Conservation (phyloP, 2,113 vertebrate genomes). For the Camelus bactrianus region DNA sequence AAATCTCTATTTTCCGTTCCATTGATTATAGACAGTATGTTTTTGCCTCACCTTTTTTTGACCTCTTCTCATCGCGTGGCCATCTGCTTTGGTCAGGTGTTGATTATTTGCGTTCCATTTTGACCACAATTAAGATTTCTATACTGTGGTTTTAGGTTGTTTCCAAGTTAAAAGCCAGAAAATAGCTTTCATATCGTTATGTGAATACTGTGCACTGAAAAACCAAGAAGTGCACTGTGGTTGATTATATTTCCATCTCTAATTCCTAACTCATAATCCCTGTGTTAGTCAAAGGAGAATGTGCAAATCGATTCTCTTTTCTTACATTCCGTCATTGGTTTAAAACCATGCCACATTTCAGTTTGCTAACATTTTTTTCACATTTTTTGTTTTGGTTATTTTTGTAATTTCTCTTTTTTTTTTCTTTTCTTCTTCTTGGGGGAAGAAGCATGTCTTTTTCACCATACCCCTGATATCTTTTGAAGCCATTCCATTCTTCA, state of each 20-base stretch:
- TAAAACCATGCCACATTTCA: conserved; percentile 8
- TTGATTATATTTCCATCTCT: background rate
- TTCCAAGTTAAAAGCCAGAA: conserved; percentile 9
- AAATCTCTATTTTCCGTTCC: background rate
- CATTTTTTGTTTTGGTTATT: background rate
- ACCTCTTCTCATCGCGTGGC: background rate
- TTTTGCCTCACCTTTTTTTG: background rate
- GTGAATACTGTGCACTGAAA: background rate
- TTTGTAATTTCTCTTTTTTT: background rate
- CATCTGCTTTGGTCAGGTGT: background rate
- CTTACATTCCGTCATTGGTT: background rate
- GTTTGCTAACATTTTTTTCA: background rate
- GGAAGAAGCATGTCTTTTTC: background rate
- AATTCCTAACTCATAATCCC: background rate
- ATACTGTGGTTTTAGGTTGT: background rate
- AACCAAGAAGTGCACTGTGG: background rate
- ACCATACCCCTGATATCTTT: background rate
- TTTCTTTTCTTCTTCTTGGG: background rate
- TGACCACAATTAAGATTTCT: background rate
- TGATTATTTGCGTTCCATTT: background rate
- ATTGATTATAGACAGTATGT: background rate
- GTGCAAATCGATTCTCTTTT: background rate
- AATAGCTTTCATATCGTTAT: background rate
- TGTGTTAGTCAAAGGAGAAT: background rate
- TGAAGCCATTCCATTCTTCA: background rate